A percentile compares a stretch with the other conserved stretches of the same genome.
These are phyloP conservation scores for Euzetes globulus DNA, from an alignment of 2,888 invertebrate genomes.

Conservation along the genomic window DNA sequence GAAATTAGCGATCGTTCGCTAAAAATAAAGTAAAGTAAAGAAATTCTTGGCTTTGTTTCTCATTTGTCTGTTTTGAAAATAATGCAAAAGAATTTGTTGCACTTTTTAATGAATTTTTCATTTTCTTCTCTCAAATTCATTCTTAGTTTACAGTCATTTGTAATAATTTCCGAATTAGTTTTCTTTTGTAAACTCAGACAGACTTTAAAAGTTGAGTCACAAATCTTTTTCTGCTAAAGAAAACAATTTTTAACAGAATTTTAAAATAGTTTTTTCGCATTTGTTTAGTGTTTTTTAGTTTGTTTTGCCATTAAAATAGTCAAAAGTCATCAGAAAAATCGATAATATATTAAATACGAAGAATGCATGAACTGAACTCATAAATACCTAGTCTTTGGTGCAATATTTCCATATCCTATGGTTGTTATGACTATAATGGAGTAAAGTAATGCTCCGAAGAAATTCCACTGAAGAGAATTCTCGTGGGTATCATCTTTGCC, in stretches of 20 bases:
- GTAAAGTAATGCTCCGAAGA: constrained; percentile 74
- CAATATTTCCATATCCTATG: constrained; percentile 90
- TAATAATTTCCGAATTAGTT: neutral
- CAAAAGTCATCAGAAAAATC: too few species aligned
- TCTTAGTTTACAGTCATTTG: too few species aligned
- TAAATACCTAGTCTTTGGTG: constrained; percentile 64
- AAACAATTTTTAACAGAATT: too few species aligned
- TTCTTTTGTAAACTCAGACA: neutral
- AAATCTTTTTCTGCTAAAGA: neutral
- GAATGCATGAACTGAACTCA: neutral
- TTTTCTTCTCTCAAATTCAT: too few species aligned
- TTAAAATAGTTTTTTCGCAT: too few species aligned
- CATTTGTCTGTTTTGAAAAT: neutral
- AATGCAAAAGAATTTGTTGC: neutral
- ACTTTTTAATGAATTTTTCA: neutral
- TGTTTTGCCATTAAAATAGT: too few species aligned
- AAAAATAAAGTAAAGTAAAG: neutral
- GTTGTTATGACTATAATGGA: constrained; percentile 93
- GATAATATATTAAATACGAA: neutral
- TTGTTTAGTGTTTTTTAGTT: too few species aligned
- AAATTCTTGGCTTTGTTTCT: constrained; percentile 1
- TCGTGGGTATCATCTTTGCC: constrained; percentile 7
- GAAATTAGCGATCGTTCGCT: neutral
- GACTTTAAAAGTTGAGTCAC: neutral
- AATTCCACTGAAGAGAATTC: constrained; percentile 65